Evolutionary conservation across 2,888 invertebrate species (phyloP), one percentile per base, ranked within the genome.

Genomic region (Tigriopus californicus): DNA sequence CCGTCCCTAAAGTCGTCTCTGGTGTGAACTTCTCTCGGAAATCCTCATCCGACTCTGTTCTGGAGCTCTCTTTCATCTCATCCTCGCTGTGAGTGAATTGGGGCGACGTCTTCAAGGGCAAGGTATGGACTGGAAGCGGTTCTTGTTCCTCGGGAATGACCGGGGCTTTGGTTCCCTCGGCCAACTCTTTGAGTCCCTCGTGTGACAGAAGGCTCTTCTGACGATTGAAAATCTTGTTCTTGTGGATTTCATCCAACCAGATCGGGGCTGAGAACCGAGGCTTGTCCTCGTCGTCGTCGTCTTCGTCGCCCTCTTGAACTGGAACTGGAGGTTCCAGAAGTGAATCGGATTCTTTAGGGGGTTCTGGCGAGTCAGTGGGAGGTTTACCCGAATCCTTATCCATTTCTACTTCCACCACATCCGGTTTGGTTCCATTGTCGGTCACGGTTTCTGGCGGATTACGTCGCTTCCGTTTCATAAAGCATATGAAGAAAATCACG

Each of bases 181-280:
- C 15, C 24, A 15, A 33, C 13, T 24, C 24, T 40, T 47, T 52
- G 52, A 52, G 52, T 33, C 33, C 52, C 11, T 52, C 52, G 22
- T 52, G 52, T 15, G 52, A 52, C 13, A 55, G 55, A 12, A 55
- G 55, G 41, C 42, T 57, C 41, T 24, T 42, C 42, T 57, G 57
- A 20, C 42, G 40, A 25, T 57, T 57, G 41, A 57, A 57, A 1
- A 57, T 57, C 25, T 57, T 57, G 20, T 57, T 57, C n/a, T 41
- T 44, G 22, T 57, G 57, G 12, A 57, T 57, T 47, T 57, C 57
- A 57, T 57, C 57, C 22, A 57, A 20, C 57, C 57, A 57, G 41
- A 57, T 22, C 6, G 57, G 57, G 20, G 57, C 18, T 4, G 46
- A 15, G 18, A 57, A 46, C 46, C 46, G 42, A 12, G 57, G 57